phyloP scores from a whole-genome alignment of 2,113 vertebrate genomes.

The Meles meles region DNA sequence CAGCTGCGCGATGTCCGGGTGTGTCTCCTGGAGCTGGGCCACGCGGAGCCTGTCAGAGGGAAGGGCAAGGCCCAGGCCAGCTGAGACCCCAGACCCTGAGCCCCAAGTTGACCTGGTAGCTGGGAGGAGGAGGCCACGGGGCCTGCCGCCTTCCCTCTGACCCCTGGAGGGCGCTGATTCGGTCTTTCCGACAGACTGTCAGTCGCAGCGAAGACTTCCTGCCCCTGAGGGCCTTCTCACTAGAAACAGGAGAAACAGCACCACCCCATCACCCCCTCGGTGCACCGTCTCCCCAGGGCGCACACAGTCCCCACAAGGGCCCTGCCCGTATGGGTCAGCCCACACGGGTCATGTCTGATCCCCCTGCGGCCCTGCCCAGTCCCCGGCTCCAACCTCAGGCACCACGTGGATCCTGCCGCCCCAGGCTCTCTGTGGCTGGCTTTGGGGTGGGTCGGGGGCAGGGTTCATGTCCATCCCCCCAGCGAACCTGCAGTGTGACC shows the following conservation, averaged over 20 bases:
- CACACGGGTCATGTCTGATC: fast-evolving
- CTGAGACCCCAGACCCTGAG: not conserved
- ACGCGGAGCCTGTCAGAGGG: fast-evolving
- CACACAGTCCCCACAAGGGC: fast-evolving
- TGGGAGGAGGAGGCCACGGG: too few relatives aligned
- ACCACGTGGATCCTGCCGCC: fast-evolving
- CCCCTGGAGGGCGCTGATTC: not conserved
- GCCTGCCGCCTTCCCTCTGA: fast-evolving
- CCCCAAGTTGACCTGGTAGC: too few relatives aligned
- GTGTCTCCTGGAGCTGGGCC: not conserved
- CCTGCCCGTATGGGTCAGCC: fast-evolving
- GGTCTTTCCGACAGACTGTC: not conserved
- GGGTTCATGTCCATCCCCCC: fast-evolving
- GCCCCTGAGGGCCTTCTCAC: fast-evolving
- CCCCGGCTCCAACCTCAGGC: not conserved
- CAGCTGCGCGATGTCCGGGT: fast-evolving
- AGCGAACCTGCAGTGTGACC: fast-evolving
- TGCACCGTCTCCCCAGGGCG: not conserved
- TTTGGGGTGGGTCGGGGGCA: fast-evolving
- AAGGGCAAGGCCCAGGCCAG: not conserved
- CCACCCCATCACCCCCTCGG: fast-evolving
- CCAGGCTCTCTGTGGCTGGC: not conserved
- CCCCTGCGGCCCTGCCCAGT: fast-evolving
- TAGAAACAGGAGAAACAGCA: not conserved
- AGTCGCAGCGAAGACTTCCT: not conserved